Conservation (phyloP, 2,888 invertebrate species). For the Lottia gigantea region DNA sequence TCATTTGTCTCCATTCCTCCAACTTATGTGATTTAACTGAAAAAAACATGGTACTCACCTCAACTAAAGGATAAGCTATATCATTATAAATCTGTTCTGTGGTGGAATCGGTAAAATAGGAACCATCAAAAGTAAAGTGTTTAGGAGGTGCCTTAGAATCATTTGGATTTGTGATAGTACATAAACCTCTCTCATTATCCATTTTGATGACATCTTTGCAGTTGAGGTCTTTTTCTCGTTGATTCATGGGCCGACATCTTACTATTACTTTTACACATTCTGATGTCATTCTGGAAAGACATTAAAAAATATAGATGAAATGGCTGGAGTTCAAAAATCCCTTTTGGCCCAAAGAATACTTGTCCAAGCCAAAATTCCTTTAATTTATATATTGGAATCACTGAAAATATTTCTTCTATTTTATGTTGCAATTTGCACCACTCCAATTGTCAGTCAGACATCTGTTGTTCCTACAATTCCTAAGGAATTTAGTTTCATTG, state of each 20-base stretch:
- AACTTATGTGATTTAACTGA: neutral
- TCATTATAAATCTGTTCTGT: slow-evolving; percentile 90
- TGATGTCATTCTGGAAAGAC: slow-evolving; percentile 38
- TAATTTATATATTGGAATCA: no score
- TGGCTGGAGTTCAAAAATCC: no score
- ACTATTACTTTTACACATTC: slow-evolving; percentile 86
- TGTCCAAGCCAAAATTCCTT: no score
- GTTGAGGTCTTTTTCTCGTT: slow-evolving; percentile 77
- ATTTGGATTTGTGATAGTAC: slow-evolving; percentile 67
- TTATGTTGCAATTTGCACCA: no score
- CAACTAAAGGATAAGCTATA: slow-evolving; percentile 84
- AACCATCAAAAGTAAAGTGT: slow-evolving; percentile 84
- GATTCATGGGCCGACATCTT: slow-evolving; percentile 87
- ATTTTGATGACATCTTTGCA: slow-evolving; percentile 73
- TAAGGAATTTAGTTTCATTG: no score
- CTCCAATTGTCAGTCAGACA: no score
- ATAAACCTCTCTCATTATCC: slow-evolving; percentile 75
- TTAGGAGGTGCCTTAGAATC: slow-evolving; percentile 62
- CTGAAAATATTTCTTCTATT: no score
- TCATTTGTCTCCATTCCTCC: no score
- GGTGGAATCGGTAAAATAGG: slow-evolving; percentile 81
- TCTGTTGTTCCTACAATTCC: no score
- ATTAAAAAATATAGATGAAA: slow-evolving; percentile 3
- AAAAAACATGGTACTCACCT: slow-evolving; percentile 71
- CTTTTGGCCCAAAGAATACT: no score